Evolutionary conservation across 2,113 vertebrate genomes (phyloP).

Genomic region (Tichodroma muraria): DNA sequence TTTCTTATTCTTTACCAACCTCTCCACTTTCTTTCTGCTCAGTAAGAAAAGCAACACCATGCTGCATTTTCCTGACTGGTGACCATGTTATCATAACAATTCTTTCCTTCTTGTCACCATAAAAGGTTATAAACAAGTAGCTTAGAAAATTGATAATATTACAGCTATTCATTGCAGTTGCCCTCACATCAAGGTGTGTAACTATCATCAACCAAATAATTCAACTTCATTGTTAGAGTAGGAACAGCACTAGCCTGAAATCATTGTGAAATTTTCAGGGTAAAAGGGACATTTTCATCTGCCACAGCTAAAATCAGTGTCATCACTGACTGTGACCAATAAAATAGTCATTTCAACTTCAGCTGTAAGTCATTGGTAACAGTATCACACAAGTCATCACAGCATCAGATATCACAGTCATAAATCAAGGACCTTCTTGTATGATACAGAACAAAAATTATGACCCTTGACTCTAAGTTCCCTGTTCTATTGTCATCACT

Average conservation of each 20-base stretch:
- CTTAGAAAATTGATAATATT: background rate
- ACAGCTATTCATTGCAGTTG: background rate
- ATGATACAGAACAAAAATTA: background rate
- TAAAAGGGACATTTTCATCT: background rate
- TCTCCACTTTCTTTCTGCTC: background rate
- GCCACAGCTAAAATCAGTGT: background rate
- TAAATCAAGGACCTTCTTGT: background rate
- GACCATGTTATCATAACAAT: background rate
- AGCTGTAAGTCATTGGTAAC: background rate
- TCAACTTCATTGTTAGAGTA: background rate
- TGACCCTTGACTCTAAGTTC: background rate
- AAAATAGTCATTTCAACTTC: background rate
- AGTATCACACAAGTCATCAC: background rate
- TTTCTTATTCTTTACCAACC: background rate
- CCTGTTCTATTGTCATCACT: background rate
- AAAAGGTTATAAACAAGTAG: background rate
- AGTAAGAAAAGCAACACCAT: background rate
- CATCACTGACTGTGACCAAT: background rate
- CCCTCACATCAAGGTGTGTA: background rate
- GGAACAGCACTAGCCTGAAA: background rate
- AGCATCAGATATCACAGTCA: background rate
- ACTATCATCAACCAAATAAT: background rate
- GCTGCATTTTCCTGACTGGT: background rate
- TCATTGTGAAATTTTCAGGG: background rate
- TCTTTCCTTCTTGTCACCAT: background rate